Percentiles rank a stretch among this genome's conserved stretches.
phyloP scores from a whole-genome alignment of 2,888 invertebrate genomes.

The Mellilla xanthometata region DNA sequence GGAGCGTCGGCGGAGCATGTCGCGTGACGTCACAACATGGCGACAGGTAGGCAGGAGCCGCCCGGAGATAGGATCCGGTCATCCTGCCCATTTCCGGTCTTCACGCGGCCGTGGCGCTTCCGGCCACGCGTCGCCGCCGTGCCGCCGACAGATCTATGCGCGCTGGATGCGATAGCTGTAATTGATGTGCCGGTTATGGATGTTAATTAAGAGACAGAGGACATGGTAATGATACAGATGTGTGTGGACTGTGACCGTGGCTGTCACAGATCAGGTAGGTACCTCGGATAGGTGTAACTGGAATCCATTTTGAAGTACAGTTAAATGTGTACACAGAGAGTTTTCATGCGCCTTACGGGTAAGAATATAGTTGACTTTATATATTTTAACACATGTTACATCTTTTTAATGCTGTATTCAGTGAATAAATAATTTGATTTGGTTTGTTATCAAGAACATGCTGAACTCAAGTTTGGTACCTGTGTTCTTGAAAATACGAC shows the following conservation, averaged over 20 bases:
- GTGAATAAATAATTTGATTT: too few species aligned
- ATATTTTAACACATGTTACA: too few species aligned
- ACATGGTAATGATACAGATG: constrained; percentile 1
- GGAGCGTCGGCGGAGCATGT: constrained; percentile 29
- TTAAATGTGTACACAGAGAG: too few species aligned
- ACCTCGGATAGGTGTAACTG: too few species aligned
- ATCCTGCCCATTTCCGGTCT: constrained; percentile 83
- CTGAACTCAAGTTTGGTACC: too few species aligned
- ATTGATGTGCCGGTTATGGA: constrained; percentile 20
- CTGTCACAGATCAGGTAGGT: too few species aligned
- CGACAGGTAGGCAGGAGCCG: constrained; percentile 72
- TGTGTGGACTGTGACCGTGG: constrained; percentile 3
- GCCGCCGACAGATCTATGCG: constrained; percentile 48
- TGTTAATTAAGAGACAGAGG: constrained; percentile 14
- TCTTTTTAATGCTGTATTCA: too few species aligned
- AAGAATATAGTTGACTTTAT: too few species aligned
- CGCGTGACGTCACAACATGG: constrained; percentile 77
- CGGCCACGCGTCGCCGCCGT: constrained; percentile 77
- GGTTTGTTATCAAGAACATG: too few species aligned
- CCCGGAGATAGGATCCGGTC: constrained; percentile 82
- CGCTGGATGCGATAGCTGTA: constrained; percentile 50
- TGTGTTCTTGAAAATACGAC: too few species aligned
- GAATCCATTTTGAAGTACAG: too few species aligned
- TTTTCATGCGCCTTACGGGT: too few species aligned
- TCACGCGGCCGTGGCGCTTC: constrained; percentile 83